Evolutionary conservation across 2,888 invertebrate species (phyloP).

Genomic region (Melieria omissa): DNA sequence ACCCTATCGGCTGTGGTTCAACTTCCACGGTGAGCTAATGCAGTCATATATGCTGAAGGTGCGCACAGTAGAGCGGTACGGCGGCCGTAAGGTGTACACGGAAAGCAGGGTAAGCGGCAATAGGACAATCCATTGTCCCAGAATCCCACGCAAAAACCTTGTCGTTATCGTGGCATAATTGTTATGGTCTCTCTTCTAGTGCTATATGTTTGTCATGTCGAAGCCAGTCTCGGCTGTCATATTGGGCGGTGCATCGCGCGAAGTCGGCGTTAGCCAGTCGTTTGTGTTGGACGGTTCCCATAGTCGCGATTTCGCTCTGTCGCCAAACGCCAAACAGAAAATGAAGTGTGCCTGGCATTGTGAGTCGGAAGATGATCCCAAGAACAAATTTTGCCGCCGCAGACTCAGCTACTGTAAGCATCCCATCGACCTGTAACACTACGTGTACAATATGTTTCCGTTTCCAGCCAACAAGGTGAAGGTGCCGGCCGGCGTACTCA

Average conservation of each 20-base stretch:
- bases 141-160: background rate
- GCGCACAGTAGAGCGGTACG: constrained; percentile 12
- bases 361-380: constrained; percentile 37
- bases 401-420: constrained; percentile 42
- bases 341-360: constrained; percentile 49
- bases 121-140: background rate
- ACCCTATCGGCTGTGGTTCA: constrained; percentile 49
- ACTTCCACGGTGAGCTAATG: constrained; percentile 43
- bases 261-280: constrained; percentile 35
- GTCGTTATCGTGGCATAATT: background rate
- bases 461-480: constrained; percentile 13
- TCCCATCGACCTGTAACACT: background rate
- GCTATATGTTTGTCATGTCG: constrained; percentile 47
- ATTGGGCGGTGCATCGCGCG: constrained; percentile 42
- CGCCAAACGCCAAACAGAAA: constrained; percentile 36
- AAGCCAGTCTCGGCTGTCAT: constrained; percentile 45
- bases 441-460: background rate
- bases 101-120: constrained; percentile 37
- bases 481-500: constrained; percentile 28
- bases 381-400: constrained; percentile 31
- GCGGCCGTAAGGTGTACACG: background rate
- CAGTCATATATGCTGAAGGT: constrained; percentile 44
- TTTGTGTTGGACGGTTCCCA: constrained; percentile 44
- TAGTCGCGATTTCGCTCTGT: constrained; percentile 48
- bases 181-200: constrained; percentile 35